These are phyloP conservation scores for Drosophila watanabei DNA, from an alignment of 1,140 invertebrate species.

Conservation along the genomic window DNA sequence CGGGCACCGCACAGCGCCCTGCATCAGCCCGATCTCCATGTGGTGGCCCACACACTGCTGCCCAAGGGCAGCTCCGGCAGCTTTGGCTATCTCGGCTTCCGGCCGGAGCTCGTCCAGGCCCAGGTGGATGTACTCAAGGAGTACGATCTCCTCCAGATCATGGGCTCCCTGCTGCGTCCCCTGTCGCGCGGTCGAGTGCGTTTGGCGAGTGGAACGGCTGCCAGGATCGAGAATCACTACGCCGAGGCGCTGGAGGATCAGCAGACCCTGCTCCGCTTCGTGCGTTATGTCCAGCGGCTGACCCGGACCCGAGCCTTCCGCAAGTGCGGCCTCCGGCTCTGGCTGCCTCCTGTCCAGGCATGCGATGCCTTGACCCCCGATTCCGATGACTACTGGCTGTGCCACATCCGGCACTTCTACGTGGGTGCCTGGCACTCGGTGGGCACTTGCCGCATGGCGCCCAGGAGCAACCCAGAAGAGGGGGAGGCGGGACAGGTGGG, in stretches of 20 bases:
- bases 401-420: slow-evolving; percentile 88
- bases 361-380: slow-evolving; percentile 84
- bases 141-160: slow-evolving; percentile 84
- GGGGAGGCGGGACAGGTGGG: neutral
- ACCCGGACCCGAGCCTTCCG: slow-evolving; percentile 86
- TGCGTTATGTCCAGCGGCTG: slow-evolving; percentile 86
- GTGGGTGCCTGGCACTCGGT: slow-evolving; percentile 90
- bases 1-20: slow-evolving; percentile 39
- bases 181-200: slow-evolving; percentile 85
- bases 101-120: slow-evolving; percentile 60
- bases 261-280: slow-evolving; percentile 89
- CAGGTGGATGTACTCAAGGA: slow-evolving; percentile 75
- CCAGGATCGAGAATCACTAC: slow-evolving; percentile 93
- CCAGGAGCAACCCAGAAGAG: slow-evolving; percentile 48
- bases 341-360: slow-evolving; percentile 83
- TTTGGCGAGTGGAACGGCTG: slow-evolving; percentile 85
- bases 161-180: slow-evolving; percentile 86
- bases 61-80: slow-evolving; percentile 40
- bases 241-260: slow-evolving; percentile 90
- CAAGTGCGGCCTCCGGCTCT: slow-evolving; percentile 83
- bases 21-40: slow-evolving; percentile 63
- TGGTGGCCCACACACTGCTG: slow-evolving; percentile 84
- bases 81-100: slow-evolving; percentile 77
- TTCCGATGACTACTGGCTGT: slow-evolving; percentile 88
- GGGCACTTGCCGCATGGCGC: slow-evolving; percentile 92